A percentile compares a stretch with the other conserved stretches of the same genome.
phyloP scores from a whole-genome alignment of 2,888 invertebrate genomes.

The Tenodera sinensis region DNA sequence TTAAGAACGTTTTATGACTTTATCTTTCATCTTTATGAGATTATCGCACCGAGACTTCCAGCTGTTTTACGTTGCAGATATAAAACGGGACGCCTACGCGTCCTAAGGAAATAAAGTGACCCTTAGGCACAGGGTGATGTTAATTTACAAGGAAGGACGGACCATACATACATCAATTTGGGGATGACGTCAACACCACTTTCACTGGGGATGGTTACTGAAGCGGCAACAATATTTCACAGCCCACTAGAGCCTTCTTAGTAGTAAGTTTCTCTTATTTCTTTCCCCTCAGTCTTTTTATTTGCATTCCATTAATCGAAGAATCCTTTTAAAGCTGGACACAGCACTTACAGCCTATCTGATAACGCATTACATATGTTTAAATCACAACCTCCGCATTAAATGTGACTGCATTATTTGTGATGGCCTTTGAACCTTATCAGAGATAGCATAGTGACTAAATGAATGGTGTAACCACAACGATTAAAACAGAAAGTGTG shows the following conservation, averaged over 20 bases:
- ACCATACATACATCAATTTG: neutral
- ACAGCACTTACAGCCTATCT: neutral
- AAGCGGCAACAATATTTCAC: neutral
- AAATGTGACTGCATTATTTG: too few species aligned
- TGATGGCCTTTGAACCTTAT: too few species aligned
- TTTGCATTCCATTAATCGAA: neutral
- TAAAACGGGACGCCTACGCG: neutral
- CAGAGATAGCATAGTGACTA: too few species aligned
- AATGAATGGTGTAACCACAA: too few species aligned
- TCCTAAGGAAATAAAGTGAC: neutral
- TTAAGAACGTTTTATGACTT: too few species aligned
- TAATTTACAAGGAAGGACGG: neutral
- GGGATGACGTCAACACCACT: neutral
- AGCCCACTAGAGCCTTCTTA: neutral
- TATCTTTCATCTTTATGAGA: neutral
- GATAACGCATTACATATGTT: too few species aligned
- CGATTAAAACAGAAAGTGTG: too few species aligned
- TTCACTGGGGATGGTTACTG: neutral
- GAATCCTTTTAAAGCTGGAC: neutral
- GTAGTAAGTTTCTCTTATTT: neutral
- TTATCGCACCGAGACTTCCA: neutral
- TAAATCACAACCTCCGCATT: too few species aligned
- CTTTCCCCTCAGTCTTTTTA: neutral
- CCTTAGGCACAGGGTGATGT: neutral
- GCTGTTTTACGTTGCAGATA: neutral